Conservation (phyloP, 2,797 vertebrate species). For the Phataginus tetradactyla region DNA sequence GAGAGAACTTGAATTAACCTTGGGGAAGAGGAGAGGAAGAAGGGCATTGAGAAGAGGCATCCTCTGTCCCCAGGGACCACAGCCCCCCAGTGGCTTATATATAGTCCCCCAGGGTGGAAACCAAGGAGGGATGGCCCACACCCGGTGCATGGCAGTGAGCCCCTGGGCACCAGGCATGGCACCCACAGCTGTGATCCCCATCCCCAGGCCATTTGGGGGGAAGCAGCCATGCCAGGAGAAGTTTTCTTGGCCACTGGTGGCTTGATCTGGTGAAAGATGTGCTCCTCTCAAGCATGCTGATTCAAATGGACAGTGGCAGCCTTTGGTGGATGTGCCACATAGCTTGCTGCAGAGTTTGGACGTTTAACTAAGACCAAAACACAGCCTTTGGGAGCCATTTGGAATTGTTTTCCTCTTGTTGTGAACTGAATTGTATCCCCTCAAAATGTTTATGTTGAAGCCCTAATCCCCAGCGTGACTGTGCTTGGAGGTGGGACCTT, state of each 20-base stretch:
- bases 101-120: fast-evolving
- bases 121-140: background rate
- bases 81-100: background rate
- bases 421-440: background rate
- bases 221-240: background rate
- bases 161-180: background rate
- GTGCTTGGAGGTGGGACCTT: background rate
- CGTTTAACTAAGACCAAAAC: background rate
- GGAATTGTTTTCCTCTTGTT: background rate
- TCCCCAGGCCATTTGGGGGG: background rate
- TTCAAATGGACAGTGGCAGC: background rate
- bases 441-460: background rate
- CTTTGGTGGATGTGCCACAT: background rate
- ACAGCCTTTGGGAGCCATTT: background rate
- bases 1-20: background rate
- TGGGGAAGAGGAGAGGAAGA: background rate
- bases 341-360: background rate
- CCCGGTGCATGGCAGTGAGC: fast-evolving
- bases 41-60: no score
- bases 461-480: background rate
- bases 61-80: no score
- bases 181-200: background rate
- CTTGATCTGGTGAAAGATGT: background rate
- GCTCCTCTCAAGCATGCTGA: background rate
- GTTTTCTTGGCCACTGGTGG: background rate